Evolutionary conservation across 37 sponge, comb jelly and placozoan genomes (phyloP), one percentile per base, ranked within the genome.

Genomic region (Hormiphora californensis): DNA sequence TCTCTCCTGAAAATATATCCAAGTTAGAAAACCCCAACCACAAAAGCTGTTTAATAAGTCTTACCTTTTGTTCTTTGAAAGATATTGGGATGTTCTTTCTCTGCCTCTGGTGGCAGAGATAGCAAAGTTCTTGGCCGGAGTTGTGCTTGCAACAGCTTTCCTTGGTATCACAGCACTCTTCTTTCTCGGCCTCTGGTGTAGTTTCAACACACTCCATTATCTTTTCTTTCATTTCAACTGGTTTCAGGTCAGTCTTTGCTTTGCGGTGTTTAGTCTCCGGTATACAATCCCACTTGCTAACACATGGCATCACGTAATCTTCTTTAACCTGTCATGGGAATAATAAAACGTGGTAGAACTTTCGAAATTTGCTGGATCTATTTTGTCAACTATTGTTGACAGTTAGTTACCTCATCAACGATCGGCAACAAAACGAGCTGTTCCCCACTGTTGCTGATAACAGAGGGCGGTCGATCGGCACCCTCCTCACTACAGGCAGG

Each of bases 51-150:
- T 46, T 17, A 17, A 12, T 17, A 46, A 46, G 11, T 8, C 51
- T 8, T 40, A 22, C 54, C 53, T 62, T 87, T 63, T 92, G 88
- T 85, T 92, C 86, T 9, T 88, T 55, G n/a, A 90, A 65, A 51
- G 90, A 89, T 0, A 94, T 87, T 19, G 90, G 90, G 0, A 91
- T 57, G 85, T 94, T 94, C 39, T 81, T 54, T 44, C 55, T 27
- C 15, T 59, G 92, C 32, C 93, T 55, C 91, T 94, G 95, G 67
- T 92, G 93, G 54, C 95, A 94, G 41, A 94, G 38, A 40, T 94
- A 94, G 65, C 95, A 94, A 54, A 92, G 59, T 37, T 92, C 91
- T 68, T 92, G 93, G 0, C 95, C 92, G 22, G 87, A 73, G 4
- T 73, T 33, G 46, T 73, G 81, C 17, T 27, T 28, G 21, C 59